phyloP scores from a whole-genome alignment of 2,888 invertebrate species.

The Agrochola lychnidis region DNA sequence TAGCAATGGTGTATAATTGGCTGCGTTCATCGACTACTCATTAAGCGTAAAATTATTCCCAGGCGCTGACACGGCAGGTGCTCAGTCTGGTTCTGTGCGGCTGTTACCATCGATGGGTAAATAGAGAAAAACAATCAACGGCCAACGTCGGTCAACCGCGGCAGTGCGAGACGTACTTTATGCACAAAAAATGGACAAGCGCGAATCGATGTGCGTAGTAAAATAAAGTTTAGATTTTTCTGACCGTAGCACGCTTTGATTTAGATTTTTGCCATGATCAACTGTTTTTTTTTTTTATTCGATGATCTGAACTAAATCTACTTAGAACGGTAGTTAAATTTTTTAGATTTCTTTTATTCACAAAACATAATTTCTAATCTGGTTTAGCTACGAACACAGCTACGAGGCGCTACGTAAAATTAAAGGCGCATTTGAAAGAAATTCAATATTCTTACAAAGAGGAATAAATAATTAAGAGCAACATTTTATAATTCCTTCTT shows the following conservation, averaged over 20 bases:
- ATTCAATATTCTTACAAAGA: background rate
- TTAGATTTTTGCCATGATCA: background rate
- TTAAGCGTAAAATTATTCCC: slow-evolving; percentile 80
- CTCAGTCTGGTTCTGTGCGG: slow-evolving; percentile 70
- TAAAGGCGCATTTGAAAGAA: background rate
- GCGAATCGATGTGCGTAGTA: slow-evolving; percentile 44
- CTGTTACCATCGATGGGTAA: slow-evolving; percentile 69
- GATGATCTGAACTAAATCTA: background rate
- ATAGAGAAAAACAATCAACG: slow-evolving; percentile 71
- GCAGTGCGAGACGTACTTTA: slow-evolving; percentile 58
- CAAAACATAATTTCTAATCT: background rate
- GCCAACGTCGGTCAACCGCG: slow-evolving; percentile 66
- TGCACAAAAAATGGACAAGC: slow-evolving; percentile 64
- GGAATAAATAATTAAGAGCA: slow-evolving; percentile 40
- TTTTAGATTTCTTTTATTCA: background rate
- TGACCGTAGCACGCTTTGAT: background rate
- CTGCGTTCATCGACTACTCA: slow-evolving; percentile 71
- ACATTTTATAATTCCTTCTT: slow-evolving; percentile 45
- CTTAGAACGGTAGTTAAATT: background rate
- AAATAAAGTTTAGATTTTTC: background rate
- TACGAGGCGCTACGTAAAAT: background rate
- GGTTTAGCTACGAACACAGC: background rate
- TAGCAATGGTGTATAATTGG: slow-evolving; percentile 77
- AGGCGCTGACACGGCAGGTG: slow-evolving; percentile 78
- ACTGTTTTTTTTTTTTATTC: slow-evolving; percentile 4